phyloP scores from a whole-genome alignment of 2,797 vertebrate genomes.

The Rhodeus uyekii region DNA sequence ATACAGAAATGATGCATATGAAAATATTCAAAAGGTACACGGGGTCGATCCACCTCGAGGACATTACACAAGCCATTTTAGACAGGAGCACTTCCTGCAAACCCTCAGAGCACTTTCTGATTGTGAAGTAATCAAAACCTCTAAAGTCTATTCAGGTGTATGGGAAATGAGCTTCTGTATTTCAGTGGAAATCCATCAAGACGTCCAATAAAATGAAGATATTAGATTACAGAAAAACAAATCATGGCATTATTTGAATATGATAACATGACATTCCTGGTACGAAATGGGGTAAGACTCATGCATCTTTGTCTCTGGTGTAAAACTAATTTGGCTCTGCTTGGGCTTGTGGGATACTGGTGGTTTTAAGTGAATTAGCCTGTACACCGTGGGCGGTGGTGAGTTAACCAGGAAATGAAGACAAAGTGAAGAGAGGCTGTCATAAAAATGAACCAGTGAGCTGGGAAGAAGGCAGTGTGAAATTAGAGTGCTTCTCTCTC shows the following conservation, averaged over 20 bases:
- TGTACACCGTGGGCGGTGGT: constrained; percentile 55
- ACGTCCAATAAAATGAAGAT: constrained; percentile 49
- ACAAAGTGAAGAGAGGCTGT: constrained; percentile 58
- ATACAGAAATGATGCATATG: neutral
- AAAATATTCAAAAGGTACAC: neutral
- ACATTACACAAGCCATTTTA: neutral
- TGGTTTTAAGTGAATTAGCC: constrained; percentile 63
- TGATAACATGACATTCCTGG: constrained; percentile 49
- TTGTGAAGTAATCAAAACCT: constrained; percentile 34
- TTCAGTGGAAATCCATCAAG: constrained; percentile 49
- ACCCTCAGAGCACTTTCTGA: constrained; percentile 15
- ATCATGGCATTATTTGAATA: constrained; percentile 52
- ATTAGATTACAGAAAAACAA: constrained; percentile 59
- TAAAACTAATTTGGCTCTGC: constrained; percentile 43
- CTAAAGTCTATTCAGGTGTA: constrained; percentile 22
- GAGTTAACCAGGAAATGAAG: constrained; percentile 62
- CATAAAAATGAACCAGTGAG: constrained; percentile 52
- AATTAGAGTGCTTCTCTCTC: constrained; percentile 21
- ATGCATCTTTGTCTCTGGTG: constrained; percentile 46
- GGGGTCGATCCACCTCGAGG: neutral
- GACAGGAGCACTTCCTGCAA: neutral
- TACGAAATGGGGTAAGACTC: constrained; percentile 46
- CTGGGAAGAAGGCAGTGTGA: constrained; percentile 20
- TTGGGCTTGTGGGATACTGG: constrained; percentile 55
- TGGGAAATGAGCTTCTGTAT: constrained; percentile 51